phyloP scores from a whole-genome alignment of 1,140 invertebrate species.

The Drosophila azteca region DNA sequence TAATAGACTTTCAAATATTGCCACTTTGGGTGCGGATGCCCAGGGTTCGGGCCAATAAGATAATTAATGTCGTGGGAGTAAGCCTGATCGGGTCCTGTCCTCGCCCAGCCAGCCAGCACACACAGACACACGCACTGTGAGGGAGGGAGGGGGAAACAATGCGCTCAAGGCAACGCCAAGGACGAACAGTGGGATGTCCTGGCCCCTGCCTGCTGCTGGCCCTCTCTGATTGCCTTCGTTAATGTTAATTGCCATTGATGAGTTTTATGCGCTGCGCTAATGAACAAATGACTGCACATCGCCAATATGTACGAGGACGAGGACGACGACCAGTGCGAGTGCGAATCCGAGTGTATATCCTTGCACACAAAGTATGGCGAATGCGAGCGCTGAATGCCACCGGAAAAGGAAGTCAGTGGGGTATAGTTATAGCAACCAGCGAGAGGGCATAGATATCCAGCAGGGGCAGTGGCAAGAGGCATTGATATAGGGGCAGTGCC shows the following conservation, averaged over 20 bases:
- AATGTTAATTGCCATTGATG: slow-evolving; percentile 82
- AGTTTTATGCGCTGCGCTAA: slow-evolving; percentile 79
- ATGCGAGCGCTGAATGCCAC: background rate
- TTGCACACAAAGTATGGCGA: slow-evolving; percentile 25
- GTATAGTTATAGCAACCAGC: too few species aligned
- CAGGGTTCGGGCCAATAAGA: slow-evolving; percentile 53
- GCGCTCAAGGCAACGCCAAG: slow-evolving; percentile 59
- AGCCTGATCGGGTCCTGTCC: background rate
- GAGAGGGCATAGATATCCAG: too few species aligned
- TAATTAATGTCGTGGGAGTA: slow-evolving; percentile 77
- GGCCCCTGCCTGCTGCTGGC: background rate
- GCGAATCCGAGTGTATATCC: slow-evolving; percentile 21
- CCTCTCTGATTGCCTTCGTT: slow-evolving; percentile 74
- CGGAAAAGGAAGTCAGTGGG: slow-evolving; percentile 3
- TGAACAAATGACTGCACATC: slow-evolving; percentile 80
- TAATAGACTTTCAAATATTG: slow-evolving; percentile 82
- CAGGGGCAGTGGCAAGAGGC: too few species aligned
- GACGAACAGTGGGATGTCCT: slow-evolving; percentile 5
- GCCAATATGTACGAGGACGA: slow-evolving; percentile 50
- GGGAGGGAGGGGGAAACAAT: background rate
- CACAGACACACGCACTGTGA: background rate
- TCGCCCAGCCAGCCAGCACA: background rate
- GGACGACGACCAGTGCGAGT: too few species aligned
- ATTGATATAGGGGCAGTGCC: too few species aligned
- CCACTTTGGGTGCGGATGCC: slow-evolving; percentile 52